These are phyloP conservation scores for Galeruca laticollis DNA, from an alignment of 2,888 invertebrate species.

Conservation along the genomic window DNA sequence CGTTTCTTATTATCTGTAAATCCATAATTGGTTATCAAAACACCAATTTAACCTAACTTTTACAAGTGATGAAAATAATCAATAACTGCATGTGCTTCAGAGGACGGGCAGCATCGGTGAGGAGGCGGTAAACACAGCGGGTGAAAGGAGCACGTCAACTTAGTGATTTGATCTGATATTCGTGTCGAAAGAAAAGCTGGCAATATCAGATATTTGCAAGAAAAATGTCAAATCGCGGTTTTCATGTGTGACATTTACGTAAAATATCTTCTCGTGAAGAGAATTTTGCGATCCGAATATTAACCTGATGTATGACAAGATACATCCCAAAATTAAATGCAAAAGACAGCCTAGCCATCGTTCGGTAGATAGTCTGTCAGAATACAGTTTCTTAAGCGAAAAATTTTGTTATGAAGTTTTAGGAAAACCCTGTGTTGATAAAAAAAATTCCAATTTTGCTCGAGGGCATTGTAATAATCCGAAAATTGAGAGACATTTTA, in stretches of 20 bases:
- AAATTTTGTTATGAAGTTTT: conserved; percentile 41
- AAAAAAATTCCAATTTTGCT: conserved; percentile 1
- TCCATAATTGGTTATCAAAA: too few species aligned
- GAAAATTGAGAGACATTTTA: neutral
- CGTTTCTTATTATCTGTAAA: too few species aligned
- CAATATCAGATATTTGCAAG: too few species aligned
- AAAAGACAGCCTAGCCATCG: neutral
- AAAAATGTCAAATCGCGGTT: neutral
- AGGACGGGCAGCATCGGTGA: too few species aligned
- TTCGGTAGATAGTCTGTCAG: conserved; percentile 21
- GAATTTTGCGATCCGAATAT: neutral
- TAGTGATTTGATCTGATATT: too few species aligned
- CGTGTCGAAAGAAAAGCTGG: too few species aligned
- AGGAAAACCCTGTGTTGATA: conserved; percentile 35
- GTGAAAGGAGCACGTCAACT: too few species aligned
- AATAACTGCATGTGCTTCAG: too few species aligned
- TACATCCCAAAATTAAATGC: neutral
- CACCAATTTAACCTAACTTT: too few species aligned
- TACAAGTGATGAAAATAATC: too few species aligned
- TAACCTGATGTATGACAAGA: conserved; percentile 3
- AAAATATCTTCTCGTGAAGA: neutral
- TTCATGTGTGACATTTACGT: neutral
- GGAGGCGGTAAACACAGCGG: too few species aligned
- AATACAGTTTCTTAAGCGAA: conserved; percentile 46
- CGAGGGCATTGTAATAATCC: neutral